Evolutionary conservation across 2,113 vertebrate genomes (phyloP), one percentile per base, ranked within the genome.

Genomic region (Plecturocebus donacophilus): DNA sequence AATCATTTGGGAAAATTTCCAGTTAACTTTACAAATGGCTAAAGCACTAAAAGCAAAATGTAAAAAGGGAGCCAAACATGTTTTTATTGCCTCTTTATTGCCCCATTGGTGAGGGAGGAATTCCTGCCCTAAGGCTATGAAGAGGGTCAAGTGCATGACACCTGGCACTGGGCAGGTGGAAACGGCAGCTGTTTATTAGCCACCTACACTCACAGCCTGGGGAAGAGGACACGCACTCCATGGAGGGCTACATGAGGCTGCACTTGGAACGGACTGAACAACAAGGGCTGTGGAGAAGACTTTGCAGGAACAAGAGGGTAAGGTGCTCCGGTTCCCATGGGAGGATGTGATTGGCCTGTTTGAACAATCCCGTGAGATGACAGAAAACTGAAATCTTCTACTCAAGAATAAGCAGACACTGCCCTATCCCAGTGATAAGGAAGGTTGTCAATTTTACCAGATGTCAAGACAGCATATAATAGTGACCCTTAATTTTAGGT

Each of bases 181-280:
- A 3, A 25, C 3, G 4, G 32, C 56, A 25, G 56, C 56, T 2
- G 0, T 54, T 40, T 42, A 21, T 40, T 54, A 35, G 17, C 5
- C 70, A 35, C 10, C 3, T 6, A 11, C 10, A 64, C 27, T 32
- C 40, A 45, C 56, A 42, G 56, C 56, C 52, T 61, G 27, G 5
- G 17, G 17, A 64, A 10, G 9, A 45, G 27, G 56, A 20, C 5
- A 1, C 3, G 0, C 38, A 5, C 7, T 38, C 13, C 23, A 40
- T 1, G 25, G 16, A n/a, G 8, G 54, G 80, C n/a, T 25, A 27
- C 14, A 14, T 8, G 73, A 42, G 30, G 12, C 5, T 30, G 25
- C 73, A 17, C 73, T 27, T 45, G 73, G 45, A 49, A 79, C 38
- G 21, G 27, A 19, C 1, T 4, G 8, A 61, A 20, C 56, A 13